Base-by-base conservation (phyloP, 2,888 invertebrate genomes). In the Nebria salina region DNA sequence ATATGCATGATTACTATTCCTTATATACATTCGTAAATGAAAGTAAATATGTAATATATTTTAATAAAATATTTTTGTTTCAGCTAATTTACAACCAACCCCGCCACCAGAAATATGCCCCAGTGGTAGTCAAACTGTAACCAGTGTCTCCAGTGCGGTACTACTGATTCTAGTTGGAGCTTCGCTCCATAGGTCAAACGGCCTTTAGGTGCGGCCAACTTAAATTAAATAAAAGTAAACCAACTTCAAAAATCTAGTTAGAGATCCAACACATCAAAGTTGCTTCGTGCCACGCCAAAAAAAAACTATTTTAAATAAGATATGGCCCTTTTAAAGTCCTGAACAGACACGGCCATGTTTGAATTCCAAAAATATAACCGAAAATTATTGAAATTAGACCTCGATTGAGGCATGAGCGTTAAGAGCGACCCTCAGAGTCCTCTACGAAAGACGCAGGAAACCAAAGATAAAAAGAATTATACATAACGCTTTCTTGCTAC, bases 31-130 rank as follows among this genome's bases (percentile, higher is more conserved):
- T 20, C 20, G 20, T 20, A 20, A 20, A 20, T 20, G 20, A 20
- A 20, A 20, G 20, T 20, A 34, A 34, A 34, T 34, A 34, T 34
- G 5, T 34, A 8, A 54, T 54, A 13, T 7, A 11, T 54, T 2
- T 54, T 54, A 54, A 54, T 54, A 1, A 54, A 54, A 20, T 81
- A 20, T 70, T 81, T 65, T 72, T 70, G 66, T 82, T 77, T 13
- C 72, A 82, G 82, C 82, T 20, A 82, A 82, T 43, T 43, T 78
- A 54, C 73, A 73, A 75, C 77, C 82, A 64, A 82, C 74, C 13
- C 75, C 74, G 6, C 26, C 64, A 26, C 77, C 75, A 54, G 75
- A 77, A 64, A 74, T 65, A 75, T 82, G 82, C 65, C 26, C 75
- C 11, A 74, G 77, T 65, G 74, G 75, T 20, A 70, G 26, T 42